phyloP scores from a whole-genome alignment of 2,113 vertebrate genomes.

The Plectropomus leopardus region DNA sequence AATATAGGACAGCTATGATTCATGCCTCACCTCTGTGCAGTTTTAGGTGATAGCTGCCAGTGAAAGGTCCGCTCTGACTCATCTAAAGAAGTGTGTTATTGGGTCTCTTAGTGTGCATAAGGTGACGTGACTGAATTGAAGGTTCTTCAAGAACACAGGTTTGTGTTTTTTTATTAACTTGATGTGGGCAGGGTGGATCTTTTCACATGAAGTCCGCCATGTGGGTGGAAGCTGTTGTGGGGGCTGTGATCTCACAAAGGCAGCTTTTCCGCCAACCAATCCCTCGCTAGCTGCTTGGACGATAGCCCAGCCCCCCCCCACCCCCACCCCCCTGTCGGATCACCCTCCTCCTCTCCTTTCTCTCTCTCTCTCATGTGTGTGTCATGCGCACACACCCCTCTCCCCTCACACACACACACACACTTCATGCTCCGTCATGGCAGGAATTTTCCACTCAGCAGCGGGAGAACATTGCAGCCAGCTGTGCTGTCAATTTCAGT shows the following conservation, averaged over 20 bases:
- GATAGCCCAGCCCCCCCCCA: slow-evolving; percentile 53
- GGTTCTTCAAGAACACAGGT: not conserved
- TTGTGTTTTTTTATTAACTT: not conserved
- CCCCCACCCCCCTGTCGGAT: slow-evolving; percentile 19
- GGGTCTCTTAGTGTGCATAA: slow-evolving; percentile 6
- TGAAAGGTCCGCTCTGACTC: not conserved
- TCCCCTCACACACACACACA: slow-evolving; percentile 26
- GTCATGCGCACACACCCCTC: slow-evolving; percentile 45
- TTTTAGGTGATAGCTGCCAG: not conserved
- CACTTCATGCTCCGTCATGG: slow-evolving; percentile 68
- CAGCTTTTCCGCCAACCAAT: slow-evolving; percentile 84
- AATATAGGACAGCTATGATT: slow-evolving; percentile 1
- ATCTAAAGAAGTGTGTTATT: slow-evolving; percentile 13
- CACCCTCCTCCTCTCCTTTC: slow-evolving; percentile 40
- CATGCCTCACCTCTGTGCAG: not conserved
- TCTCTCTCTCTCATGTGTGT: slow-evolving; percentile 34
- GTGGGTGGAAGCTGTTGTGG: slow-evolving; percentile 80
- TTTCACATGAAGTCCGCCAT: slow-evolving; percentile 54
- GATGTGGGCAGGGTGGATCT: slow-evolving; percentile 32
- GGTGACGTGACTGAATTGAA: slow-evolving; percentile 32
- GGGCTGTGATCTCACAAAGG: slow-evolving; percentile 85
- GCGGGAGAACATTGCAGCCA: slow-evolving; percentile 74
- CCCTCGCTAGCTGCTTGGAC: slow-evolving; percentile 54
- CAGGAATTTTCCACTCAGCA: slow-evolving; percentile 84
- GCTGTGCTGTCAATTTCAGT: slow-evolving; percentile 79